These are phyloP conservation scores for Sphenopsis melanotis DNA, from an alignment of 2,797 vertebrate genomes.

Conservation along the genomic window DNA sequence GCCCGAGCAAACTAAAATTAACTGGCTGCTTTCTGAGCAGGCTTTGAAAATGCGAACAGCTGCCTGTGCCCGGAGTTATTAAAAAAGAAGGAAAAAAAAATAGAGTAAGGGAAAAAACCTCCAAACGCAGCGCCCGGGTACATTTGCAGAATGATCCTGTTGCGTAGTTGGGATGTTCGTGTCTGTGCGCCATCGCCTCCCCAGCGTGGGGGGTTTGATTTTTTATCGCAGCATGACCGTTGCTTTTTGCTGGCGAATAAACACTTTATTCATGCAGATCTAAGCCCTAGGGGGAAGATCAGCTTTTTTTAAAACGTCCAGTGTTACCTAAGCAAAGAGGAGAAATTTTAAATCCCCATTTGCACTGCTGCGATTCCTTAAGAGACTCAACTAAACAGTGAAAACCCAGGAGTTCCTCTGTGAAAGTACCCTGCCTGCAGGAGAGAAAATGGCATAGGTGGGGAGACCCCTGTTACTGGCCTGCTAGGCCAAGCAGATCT, in stretches of 20 bases:
- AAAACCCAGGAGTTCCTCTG: neutral
- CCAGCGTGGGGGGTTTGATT: neutral
- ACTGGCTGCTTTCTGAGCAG: slow-evolving; percentile 20
- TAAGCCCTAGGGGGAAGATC: neutral
- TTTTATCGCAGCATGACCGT: slow-evolving; percentile 8
- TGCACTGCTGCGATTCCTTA: neutral
- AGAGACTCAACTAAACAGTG: neutral
- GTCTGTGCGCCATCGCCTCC: neutral
- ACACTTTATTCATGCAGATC: neutral
- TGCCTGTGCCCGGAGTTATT: slow-evolving; percentile 20
- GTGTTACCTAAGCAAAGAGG: neutral
- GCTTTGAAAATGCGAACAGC: slow-evolving; percentile 35
- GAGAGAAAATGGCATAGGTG: neutral
- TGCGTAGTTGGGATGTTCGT: neutral
- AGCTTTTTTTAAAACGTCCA: neutral
- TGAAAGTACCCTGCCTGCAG: neutral
- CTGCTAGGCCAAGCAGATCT: neutral
- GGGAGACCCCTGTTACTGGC: neutral
- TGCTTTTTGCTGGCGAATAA: slow-evolving; percentile 17
- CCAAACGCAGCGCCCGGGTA: neutral
- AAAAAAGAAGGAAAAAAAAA: neutral
- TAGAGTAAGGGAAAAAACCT: neutral
- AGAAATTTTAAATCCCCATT: neutral
- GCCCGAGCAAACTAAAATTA: slow-evolving; percentile 14
- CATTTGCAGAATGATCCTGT: neutral